A percentile compares a stretch with the other conserved stretches of the same genome.
Conservation (phyloP, 2,797 vertebrate genomes). For the Neostethus bicornis region DNA sequence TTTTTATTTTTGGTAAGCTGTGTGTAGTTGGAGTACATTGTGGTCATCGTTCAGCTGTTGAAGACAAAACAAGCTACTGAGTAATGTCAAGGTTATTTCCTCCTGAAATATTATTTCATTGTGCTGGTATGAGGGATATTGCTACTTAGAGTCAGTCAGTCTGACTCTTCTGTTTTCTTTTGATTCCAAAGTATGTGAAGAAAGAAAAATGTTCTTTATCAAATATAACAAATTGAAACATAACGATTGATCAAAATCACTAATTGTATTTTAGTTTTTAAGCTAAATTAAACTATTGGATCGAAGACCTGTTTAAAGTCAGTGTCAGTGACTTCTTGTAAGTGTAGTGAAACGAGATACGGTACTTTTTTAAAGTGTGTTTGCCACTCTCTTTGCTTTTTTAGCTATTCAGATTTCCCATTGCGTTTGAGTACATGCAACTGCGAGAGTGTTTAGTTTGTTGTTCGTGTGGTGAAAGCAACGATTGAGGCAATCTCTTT, state of each 20-base stretch:
- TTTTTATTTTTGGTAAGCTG: conserved; percentile 6
- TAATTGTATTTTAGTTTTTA: no score
- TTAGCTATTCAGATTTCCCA: conserved; percentile 20
- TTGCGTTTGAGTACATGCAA: background rate
- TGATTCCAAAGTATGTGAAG: no score
- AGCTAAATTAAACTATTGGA: no score
- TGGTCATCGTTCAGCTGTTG: conserved; percentile 15
- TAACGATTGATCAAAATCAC: no score
- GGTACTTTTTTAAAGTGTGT: background rate
- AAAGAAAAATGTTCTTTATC: no score
- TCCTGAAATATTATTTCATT: background rate
- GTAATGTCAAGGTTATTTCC: conserved; percentile 4
- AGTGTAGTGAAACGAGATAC: conserved; percentile 4
- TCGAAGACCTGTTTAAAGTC: no score
- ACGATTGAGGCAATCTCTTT: conserved; percentile 7
- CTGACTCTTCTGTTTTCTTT: no score
- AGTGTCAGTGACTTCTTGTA: no score
- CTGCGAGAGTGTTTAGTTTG: conserved; percentile 12
- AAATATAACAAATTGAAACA: no score
- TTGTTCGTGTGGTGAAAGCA: conserved; percentile 1
- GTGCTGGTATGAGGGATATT: background rate
- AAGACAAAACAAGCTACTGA: conserved; percentile 10
- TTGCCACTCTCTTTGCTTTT: conserved; percentile 24
- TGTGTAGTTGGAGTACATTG: conserved; percentile 11
- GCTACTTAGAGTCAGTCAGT: conserved; percentile 9